Evolutionary conservation across 1,140 invertebrate genomes (phyloP).

Genomic region (Mamestra configurata): DNA sequence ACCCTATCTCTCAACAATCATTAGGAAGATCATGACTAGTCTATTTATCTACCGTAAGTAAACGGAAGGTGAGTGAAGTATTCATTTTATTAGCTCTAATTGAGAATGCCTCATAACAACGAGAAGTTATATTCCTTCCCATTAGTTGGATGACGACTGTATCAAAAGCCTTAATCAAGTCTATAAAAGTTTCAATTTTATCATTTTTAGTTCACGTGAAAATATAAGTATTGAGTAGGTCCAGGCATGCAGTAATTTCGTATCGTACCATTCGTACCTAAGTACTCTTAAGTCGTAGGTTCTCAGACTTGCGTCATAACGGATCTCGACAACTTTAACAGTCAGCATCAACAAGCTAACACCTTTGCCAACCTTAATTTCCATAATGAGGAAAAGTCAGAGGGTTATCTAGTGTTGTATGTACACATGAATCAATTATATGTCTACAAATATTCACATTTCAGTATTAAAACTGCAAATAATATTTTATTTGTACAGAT

Average conservation of each 20-base stretch:
- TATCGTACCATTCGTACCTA: too few species aligned
- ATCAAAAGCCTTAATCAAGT: not conserved
- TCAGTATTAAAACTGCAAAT: too few species aligned
- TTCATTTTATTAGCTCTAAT: too few species aligned
- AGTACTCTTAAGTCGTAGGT: not conserved
- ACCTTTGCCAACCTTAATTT: slow-evolving; percentile 1
- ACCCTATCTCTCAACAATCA: not conserved
- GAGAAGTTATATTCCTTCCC: too few species aligned
- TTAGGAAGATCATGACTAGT: not conserved
- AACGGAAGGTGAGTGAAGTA: not conserved
- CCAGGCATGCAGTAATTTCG: too few species aligned
- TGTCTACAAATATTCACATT: not conserved
- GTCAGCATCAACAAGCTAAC: not conserved
- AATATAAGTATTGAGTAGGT: too few species aligned
- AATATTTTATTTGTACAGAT: too few species aligned
- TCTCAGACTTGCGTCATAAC: not conserved
- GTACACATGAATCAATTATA: slow-evolving; percentile 10
- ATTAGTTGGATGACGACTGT: not conserved
- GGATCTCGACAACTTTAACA: not conserved
- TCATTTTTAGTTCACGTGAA: too few species aligned
- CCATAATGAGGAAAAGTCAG: not conserved
- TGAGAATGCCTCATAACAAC: too few species aligned
- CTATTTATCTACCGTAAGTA: not conserved
- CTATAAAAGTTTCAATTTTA: too few species aligned
- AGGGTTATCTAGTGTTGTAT: not conserved